A percentile compares a stretch with the other conserved stretches of the same genome.
These are phyloP conservation scores for Nemapogon koenigi DNA, from an alignment of 2,888 invertebrate genomes.

Conservation along the genomic window DNA sequence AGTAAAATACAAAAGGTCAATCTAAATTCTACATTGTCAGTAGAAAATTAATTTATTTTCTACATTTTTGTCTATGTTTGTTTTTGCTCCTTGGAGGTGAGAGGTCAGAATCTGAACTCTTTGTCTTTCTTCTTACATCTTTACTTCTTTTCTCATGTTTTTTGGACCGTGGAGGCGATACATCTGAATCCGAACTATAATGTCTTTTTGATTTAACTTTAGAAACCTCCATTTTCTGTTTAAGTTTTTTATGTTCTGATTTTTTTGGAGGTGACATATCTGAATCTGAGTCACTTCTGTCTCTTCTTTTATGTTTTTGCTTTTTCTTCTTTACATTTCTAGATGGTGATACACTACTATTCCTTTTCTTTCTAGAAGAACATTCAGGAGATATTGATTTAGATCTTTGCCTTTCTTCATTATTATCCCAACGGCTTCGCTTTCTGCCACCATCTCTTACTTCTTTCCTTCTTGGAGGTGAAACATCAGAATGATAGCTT, in stretches of 20 bases:
- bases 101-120: constrained; percentile 25
- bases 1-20: not conserved
- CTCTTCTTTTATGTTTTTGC: constrained; percentile 6
- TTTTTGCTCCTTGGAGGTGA: constrained; percentile 31
- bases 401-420: constrained; percentile 16
- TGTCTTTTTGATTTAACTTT: constrained; percentile 16
- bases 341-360: constrained; percentile 24
- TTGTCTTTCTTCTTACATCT: too few relatives aligned
- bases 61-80: not conserved
- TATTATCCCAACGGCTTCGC: constrained; percentile 31
- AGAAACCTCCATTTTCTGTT: constrained; percentile 22
- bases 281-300: constrained; percentile 22
- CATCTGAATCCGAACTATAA: constrained; percentile 27
- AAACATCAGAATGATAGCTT: constrained; percentile 5
- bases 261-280: constrained; percentile 33
- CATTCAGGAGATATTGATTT: constrained; percentile 12
- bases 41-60: not conserved
- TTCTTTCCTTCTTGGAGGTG: constrained; percentile 14
- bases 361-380: constrained; percentile 11
- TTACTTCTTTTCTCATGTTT: too few relatives aligned
- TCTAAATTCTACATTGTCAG: not conserved
- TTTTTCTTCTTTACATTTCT: constrained; percentile 19
- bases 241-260: constrained; percentile 15
- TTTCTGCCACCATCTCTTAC: constrained; percentile 18
- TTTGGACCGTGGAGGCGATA: constrained; percentile 32